phyloP scores from a whole-genome alignment of 2,888 invertebrate genomes.

The Drosophila subquinaria region DNA sequence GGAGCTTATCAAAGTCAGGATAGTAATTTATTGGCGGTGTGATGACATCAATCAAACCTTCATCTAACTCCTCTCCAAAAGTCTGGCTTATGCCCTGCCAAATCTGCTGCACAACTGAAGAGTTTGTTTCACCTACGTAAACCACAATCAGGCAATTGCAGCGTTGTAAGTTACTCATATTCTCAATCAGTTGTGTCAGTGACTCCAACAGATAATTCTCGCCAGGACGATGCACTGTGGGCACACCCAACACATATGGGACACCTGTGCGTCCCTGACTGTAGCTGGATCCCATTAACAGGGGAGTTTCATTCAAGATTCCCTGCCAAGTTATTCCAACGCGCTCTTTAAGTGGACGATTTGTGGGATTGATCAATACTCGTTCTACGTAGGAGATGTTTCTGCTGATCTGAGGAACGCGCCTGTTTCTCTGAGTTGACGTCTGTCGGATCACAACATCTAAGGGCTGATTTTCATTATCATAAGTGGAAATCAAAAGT shows the following conservation, averaged over 20 bases:
- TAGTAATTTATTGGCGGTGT: conserved; percentile 55
- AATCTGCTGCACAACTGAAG: conserved; percentile 12
- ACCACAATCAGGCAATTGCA: conserved; percentile 44
- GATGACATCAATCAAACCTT: conserved; percentile 61
- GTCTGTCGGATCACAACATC: not conserved
- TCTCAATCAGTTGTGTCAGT: conserved; percentile 27
- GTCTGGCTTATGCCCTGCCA: conserved; percentile 1
- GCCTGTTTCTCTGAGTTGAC: not conserved
- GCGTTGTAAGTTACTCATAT: conserved; percentile 26
- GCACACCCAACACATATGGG: conserved; percentile 59
- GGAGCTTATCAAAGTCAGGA: conserved; percentile 41
- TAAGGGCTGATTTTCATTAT: not conserved
- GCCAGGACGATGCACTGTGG: conserved; percentile 36
- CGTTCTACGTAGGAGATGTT: not conserved
- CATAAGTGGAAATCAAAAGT: not conserved
- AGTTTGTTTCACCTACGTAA: conserved; percentile 50
- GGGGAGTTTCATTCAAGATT: conserved; percentile 1
- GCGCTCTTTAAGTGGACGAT: not conserved
- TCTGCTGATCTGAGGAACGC: not conserved
- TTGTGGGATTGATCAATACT: not conserved
- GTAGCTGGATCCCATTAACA: conserved; percentile 8
- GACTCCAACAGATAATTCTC: conserved; percentile 34
- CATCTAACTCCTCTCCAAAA: conserved; percentile 26
- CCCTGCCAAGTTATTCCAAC: not conserved
- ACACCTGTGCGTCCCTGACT: conserved; percentile 31